These are phyloP conservation scores for Phymanthus crucifer DNA, from an alignment of 92 coral and sea anemone species.

Conservation along the genomic window DNA sequence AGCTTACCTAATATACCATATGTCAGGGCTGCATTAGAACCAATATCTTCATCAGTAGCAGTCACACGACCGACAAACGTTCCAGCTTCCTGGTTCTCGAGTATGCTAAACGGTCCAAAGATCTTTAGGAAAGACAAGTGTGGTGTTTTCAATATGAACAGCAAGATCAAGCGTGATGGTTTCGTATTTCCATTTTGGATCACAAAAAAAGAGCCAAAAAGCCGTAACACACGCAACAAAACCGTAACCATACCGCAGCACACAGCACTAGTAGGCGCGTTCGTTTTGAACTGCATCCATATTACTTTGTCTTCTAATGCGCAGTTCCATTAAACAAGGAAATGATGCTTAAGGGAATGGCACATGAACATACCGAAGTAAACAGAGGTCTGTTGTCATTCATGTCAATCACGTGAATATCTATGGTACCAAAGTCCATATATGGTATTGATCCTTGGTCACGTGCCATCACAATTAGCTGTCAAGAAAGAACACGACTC, in stretches of 20 bases:
- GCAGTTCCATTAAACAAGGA: not conserved
- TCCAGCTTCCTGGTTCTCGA: slow-evolving; percentile 67
- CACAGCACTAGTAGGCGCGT: too few relatives aligned
- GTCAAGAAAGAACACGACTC: not conserved
- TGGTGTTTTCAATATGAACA: too few relatives aligned
- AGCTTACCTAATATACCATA: slow-evolving; percentile 52
- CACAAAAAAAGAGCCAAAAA: too few relatives aligned
- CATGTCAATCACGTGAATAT: slow-evolving; percentile 72
- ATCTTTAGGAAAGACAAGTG: slow-evolving; percentile 37
- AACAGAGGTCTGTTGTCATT: slow-evolving; percentile 85
- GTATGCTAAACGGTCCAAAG: slow-evolving; percentile 73
- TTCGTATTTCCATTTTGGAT: too few relatives aligned
- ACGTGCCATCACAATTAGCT: slow-evolving; percentile 98
- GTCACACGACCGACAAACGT: slow-evolving; percentile 66
- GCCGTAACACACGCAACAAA: too few relatives aligned
- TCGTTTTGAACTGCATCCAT: not conserved
- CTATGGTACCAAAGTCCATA: slow-evolving; percentile 97
- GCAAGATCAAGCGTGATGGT: too few relatives aligned
- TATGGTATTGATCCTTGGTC: slow-evolving; percentile 82
- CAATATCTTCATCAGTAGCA: slow-evolving; percentile 81
- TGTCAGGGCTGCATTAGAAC: slow-evolving; percentile 66
- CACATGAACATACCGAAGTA: slow-evolving; percentile 35
- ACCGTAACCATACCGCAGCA: too few relatives aligned
- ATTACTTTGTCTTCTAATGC: not conserved
- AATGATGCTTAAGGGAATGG: not conserved